Conservation (phyloP, 2,113 vertebrate genomes). For the Passer montanus region DNA sequence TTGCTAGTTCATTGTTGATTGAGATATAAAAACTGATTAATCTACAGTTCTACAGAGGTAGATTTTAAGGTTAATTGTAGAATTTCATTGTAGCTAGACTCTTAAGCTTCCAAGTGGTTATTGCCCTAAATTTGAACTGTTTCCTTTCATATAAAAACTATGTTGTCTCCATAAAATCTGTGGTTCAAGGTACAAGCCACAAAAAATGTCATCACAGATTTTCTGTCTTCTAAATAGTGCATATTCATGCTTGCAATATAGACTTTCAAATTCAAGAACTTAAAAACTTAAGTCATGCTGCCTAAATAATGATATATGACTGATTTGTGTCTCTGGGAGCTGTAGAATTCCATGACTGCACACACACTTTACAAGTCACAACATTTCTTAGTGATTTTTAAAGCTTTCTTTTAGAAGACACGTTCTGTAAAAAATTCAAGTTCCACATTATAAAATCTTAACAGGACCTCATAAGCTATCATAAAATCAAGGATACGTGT, state of each 20-base stretch:
- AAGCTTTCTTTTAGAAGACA: not conserved
- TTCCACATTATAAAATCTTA: not conserved
- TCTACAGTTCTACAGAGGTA: not conserved
- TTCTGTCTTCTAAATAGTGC: not conserved
- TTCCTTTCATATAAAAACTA: not conserved
- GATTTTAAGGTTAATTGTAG: conserved; percentile 44
- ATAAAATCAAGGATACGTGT: not conserved
- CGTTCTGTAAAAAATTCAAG: not conserved
- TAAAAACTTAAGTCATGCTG: not conserved
- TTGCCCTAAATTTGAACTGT: not conserved
- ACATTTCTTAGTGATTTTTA: not conserved
- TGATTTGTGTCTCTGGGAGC: not conserved
- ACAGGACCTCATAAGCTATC: not conserved
- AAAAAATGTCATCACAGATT: not conserved
- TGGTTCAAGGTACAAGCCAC: not conserved
- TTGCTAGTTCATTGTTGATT: not conserved
- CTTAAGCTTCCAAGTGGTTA: not conserved
- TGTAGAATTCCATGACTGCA: not conserved
- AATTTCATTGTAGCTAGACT: conserved; percentile 4
- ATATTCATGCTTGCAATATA: not conserved
- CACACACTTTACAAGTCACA: not conserved
- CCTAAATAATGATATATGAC: not conserved
- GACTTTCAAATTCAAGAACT: not conserved
- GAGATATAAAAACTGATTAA: not conserved
- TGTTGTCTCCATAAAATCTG: not conserved